A percentile compares a stretch with the other conserved stretches of the same genome.
phyloP scores from a whole-genome alignment of 2,797 vertebrate species.

The Nyctibius grandis region DNA sequence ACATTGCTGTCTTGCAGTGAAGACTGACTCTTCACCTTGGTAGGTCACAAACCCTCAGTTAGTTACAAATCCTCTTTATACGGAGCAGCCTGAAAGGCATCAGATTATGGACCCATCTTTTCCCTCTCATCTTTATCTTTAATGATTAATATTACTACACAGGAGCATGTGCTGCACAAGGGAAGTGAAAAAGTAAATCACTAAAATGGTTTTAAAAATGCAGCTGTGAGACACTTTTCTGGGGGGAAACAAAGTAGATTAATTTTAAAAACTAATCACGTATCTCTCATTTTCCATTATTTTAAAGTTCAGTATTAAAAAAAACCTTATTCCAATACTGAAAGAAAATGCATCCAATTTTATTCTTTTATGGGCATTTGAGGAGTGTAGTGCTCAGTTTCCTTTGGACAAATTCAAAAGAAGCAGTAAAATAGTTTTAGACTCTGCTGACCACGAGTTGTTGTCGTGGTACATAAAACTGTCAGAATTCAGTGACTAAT shows the following conservation, averaged over 20 bases:
- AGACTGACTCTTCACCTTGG: neutral
- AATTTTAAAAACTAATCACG: neutral
- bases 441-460: neutral
- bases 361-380: neutral
- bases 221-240: neutral
- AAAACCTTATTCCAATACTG: neutral
- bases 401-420: neutral
- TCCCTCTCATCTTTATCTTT: neutral
- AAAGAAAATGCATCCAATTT: neutral
- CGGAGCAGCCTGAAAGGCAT: neutral
- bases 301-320: neutral
- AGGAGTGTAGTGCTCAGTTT: neutral
- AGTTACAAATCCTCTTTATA: neutral
- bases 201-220: neutral
- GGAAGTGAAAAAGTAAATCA: neutral
- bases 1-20: neutral
- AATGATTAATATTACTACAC: neutral
- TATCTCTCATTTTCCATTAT: neutral
- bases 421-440: neutral
- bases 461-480: neutral
- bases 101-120: neutral
- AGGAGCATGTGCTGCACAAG: neutral
- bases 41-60: neutral
- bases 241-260: neutral
- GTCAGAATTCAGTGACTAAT: neutral